Conservation (phyloP, 92 coral and sea anemone genomes). For the Porites evermanni region DNA sequence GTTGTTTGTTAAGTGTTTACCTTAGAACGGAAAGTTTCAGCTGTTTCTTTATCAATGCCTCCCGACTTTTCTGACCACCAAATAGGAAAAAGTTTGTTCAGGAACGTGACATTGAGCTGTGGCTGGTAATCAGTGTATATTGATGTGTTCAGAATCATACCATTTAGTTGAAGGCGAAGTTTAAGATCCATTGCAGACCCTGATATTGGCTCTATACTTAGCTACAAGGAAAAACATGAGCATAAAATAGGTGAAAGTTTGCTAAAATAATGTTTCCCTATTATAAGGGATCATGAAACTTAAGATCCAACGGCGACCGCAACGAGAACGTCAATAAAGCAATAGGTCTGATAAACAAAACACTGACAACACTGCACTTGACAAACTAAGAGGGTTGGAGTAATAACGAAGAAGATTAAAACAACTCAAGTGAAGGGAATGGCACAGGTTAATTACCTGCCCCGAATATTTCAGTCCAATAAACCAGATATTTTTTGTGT, state of each 20-base stretch:
- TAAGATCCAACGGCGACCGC: too few relatives aligned
- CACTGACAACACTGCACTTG: too few relatives aligned
- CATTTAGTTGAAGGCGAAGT: constrained; percentile 81
- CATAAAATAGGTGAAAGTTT: not conserved
- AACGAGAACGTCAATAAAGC: too few relatives aligned
- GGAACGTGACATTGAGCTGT: constrained; percentile 4
- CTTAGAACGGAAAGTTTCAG: constrained; percentile 20
- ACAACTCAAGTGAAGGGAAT: too few relatives aligned
- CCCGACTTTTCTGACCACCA: constrained; percentile 83
- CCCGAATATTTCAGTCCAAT: too few relatives aligned
- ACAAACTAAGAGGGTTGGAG: too few relatives aligned
- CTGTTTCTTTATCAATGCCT: constrained; percentile 37
- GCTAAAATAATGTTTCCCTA: not conserved
- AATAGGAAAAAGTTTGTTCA: constrained; percentile 73
- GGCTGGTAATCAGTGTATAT: not conserved
- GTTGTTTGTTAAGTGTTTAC: not conserved
- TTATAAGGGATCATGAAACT: not conserved
- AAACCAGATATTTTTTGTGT: too few relatives aligned
- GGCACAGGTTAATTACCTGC: too few relatives aligned
- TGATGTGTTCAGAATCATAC: constrained; percentile 2
- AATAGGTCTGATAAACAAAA: too few relatives aligned
- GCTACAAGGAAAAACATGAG: constrained; percentile 34
- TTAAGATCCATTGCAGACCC: constrained; percentile 76
- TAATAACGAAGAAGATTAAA: too few relatives aligned
- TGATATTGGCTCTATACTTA: constrained; percentile 85